Evolutionary conservation across 1,140 invertebrate genomes (phyloP).

Genomic region (Penaeus vannamei): DNA sequence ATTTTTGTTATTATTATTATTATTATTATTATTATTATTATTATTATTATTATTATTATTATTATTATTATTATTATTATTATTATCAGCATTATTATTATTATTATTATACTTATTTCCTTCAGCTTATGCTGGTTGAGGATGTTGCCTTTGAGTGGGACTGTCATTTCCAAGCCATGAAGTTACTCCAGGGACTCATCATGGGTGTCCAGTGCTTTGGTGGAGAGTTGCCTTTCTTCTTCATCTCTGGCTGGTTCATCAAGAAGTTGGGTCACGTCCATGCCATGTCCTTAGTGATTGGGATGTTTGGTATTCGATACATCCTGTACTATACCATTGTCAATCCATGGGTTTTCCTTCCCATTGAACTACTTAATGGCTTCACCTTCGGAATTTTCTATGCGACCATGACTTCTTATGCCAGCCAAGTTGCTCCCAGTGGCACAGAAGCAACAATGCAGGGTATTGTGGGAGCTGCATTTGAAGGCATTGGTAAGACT

Average conservation of each 20-base stretch:
- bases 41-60: background rate
- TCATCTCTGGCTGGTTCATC: conserved; percentile 85
- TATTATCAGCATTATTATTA: background rate
- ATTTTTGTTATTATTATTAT: too few species aligned
- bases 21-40: background rate
- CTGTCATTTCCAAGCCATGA: conserved; percentile 74
- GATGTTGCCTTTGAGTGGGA: conserved; percentile 75
- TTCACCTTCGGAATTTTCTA: conserved; percentile 91
- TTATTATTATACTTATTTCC: background rate
- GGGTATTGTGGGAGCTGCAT: conserved; percentile 86
- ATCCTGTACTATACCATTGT: conserved; percentile 85
- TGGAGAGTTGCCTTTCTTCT: conserved; percentile 93
- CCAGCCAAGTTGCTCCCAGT: conserved; percentile 85
- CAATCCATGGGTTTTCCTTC: conserved; percentile 86
- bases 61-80: too few species aligned
- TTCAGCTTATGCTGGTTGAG: conserved; percentile 77
- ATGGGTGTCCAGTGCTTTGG: conserved; percentile 86
- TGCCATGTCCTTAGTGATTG: conserved; percentile 86
- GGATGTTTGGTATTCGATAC: conserved; percentile 83
- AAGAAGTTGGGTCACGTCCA: conserved; percentile 86
- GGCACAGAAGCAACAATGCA: conserved; percentile 76
- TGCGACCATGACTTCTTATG: conserved; percentile 89
- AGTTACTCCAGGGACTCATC: conserved; percentile 86
- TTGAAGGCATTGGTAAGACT: conserved; percentile 83
- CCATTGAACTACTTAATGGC: conserved; percentile 89